phyloP scores from a whole-genome alignment of 2,113 vertebrate species.

The Cranoglanis bouderius region DNA sequence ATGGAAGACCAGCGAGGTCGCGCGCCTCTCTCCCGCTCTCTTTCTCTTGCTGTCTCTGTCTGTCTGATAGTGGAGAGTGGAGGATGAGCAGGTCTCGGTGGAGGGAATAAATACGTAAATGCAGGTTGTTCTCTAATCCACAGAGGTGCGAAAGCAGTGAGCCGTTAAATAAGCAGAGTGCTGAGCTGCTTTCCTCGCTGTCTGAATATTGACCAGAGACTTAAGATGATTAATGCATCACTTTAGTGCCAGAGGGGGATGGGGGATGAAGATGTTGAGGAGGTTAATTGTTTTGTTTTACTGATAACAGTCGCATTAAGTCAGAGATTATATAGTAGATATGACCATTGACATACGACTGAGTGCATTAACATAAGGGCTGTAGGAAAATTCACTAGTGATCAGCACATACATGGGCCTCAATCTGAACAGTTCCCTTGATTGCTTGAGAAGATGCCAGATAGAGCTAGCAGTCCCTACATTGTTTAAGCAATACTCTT shows the following conservation, averaged over 20 bases:
- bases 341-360: not conserved
- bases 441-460: conserved; percentile 27
- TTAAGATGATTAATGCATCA: conserved; percentile 63
- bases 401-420: conserved; percentile 18
- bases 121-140: conserved; percentile 60
- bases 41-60: conserved; percentile 13
- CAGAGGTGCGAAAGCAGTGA: conserved; percentile 59
- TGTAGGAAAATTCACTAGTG: conserved; percentile 12
- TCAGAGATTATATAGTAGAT: conserved; percentile 33
- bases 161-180: conserved; percentile 60
- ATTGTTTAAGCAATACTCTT: conserved; percentile 8
- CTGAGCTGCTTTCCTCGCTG: conserved; percentile 58
- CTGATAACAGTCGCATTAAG: conserved; percentile 39
- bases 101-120: conserved; percentile 60
- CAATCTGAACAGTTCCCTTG: conserved; percentile 23
- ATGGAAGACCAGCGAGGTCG: conserved; percentile 47
- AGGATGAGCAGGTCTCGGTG: conserved; percentile 55
- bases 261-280: conserved; percentile 26
- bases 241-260: conserved; percentile 48
- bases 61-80: conserved; percentile 47
- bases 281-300: conserved; percentile 57
- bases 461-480: not conserved
- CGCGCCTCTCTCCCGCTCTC: conserved; percentile 2
- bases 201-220: conserved; percentile 61
- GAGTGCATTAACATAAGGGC: not conserved